These are phyloP conservation scores for Empidonax alnorum DNA, from an alignment of 2,113 vertebrate species.

Conservation along the genomic window DNA sequence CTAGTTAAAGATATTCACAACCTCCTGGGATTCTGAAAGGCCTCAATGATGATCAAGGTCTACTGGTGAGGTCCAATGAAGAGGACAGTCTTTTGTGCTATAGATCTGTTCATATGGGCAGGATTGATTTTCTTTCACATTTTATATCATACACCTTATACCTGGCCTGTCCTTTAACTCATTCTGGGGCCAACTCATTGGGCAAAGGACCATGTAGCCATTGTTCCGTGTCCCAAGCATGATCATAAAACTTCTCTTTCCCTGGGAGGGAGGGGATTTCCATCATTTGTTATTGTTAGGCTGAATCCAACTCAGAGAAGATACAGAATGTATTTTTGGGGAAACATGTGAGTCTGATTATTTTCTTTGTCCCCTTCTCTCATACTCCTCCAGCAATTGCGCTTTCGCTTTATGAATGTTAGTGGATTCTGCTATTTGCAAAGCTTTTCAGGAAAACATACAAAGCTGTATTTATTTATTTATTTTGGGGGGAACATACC, in stretches of 20 bases:
- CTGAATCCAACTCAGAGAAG: neutral
- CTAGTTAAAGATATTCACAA: neutral
- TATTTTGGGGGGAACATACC: neutral
- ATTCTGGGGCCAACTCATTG: neutral
- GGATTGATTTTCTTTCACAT: neutral
- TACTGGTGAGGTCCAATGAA: neutral
- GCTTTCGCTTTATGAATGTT: neutral
- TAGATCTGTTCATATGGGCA: neutral
- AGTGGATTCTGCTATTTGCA: neutral
- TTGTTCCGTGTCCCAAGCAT: neutral
- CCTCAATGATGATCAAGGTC: neutral
- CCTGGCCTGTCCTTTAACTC: neutral
- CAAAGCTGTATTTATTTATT: rapidly evolving
- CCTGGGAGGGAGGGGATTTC: rapidly evolving
- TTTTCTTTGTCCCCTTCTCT: neutral
- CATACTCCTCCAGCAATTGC: neutral
- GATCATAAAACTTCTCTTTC: neutral
- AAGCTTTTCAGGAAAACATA: neutral
- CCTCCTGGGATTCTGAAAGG: neutral
- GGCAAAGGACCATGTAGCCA: neutral
- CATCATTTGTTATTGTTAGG: neutral
- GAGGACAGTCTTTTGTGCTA: neutral
- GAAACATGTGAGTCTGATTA: neutral
- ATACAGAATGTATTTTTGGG: neutral
- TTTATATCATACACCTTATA: neutral